Evolutionary conservation across 1,140 invertebrate species (phyloP), one percentile per base, ranked within the genome.

Genomic region (Octopus sinensis): DNA sequence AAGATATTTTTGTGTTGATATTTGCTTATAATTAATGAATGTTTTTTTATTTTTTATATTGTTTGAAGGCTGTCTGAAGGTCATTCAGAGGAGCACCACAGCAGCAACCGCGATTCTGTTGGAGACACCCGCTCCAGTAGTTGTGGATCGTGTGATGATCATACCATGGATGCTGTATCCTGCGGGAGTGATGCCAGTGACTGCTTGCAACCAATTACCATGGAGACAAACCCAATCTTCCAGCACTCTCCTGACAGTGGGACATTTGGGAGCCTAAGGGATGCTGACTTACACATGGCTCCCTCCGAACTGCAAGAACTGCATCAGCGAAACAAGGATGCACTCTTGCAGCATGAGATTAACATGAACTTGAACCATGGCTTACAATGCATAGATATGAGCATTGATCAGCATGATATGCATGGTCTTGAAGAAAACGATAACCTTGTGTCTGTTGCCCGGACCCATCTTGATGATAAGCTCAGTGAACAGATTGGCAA

Each of bases 381-480:
- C 30, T 43, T 43, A 43, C 30, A 43, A 43, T 43, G 30, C 30
- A 43, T 43, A 43, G 68, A 73, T 13, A 73, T 73, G 68, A 77
- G 52, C 52, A 12, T 13, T 12, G 17, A 17, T 13, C 23, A 77
- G 5, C 84, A 76, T 71, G 81, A 54, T 84, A 84, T 83, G 84
- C 77, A 83, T 53, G 30, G 53, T 51, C 6, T 73, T 52, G 30
- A 76, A 54, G 52, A 54, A 54, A 54, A 54, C 73, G 51, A 54
- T 53, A 75, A 76, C 75, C 53, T 43, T 23, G 52, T 43, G 6
- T 43, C 30, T 43, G 17, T 5, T 23, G n/a, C n/a, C 5, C 30
- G 53, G 4, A 13, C 13, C 30, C 13, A 80, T 23, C 53, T 53
- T 51, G 7, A 30, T 54, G 7, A 23, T 43, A 6, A 81, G 17